phyloP scores from a whole-genome alignment of 2,797 vertebrate genomes.

The Pelobates cultripes region DNA sequence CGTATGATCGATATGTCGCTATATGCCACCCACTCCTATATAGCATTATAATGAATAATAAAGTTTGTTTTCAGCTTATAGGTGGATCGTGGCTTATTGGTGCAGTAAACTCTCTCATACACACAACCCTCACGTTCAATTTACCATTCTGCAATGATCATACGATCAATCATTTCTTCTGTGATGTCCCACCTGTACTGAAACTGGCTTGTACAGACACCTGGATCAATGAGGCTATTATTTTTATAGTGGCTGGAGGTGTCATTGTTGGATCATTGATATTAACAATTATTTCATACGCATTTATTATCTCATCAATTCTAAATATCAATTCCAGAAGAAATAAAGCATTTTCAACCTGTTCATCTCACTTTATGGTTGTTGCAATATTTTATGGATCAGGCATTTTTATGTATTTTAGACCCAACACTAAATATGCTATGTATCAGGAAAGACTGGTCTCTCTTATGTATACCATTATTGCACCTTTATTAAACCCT shows the following conservation, averaged over 20 bases:
- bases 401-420: slow-evolving; percentile 65
- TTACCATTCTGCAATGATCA: slow-evolving; percentile 18
- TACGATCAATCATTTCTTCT: slow-evolving; percentile 58
- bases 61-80: background rate
- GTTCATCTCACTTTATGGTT: slow-evolving; percentile 50
- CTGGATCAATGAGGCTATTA: slow-evolving; percentile 59
- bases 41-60: background rate
- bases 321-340: slow-evolving; percentile 56
- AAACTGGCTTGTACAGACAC: slow-evolving; percentile 65
- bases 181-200: slow-evolving; percentile 63
- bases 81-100: slow-evolving; percentile 20
- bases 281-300: slow-evolving; percentile 60
- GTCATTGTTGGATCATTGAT: slow-evolving; percentile 61
- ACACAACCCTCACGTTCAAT: slow-evolving; percentile 10
- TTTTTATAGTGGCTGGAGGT: slow-evolving; percentile 61
- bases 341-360: slow-evolving; percentile 61
- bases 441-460: slow-evolving; percentile 46
- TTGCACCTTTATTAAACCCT: slow-evolving; percentile 14
- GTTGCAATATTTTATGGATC: slow-evolving; percentile 62
- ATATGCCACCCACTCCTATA: slow-evolving; percentile 13
- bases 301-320: slow-evolving; percentile 59
- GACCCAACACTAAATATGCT: slow-evolving; percentile 59
- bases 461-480: slow-evolving; percentile 19
- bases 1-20: slow-evolving; percentile 13
- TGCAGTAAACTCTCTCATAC: slow-evolving; percentile 8